phyloP scores from a whole-genome alignment of 2,113 vertebrate species.

The Heliornis fulica region DNA sequence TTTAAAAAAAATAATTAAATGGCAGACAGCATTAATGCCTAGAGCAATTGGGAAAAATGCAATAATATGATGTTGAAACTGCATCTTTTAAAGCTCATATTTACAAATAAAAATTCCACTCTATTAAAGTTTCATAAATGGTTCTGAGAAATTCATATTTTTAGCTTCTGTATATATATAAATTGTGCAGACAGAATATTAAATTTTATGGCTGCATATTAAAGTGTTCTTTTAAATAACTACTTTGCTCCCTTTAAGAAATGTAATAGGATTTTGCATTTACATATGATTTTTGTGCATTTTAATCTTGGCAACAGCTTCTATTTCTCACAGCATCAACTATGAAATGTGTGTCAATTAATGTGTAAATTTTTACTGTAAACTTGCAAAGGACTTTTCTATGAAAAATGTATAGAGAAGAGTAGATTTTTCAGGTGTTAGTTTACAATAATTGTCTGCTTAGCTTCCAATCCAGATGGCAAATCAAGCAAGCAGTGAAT shows the following conservation, averaged over 20 bases:
- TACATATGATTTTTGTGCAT: background rate
- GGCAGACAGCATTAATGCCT: background rate
- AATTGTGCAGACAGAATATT: background rate
- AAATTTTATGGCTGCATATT: constrained; percentile 4
- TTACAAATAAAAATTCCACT: background rate
- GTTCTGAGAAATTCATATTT: background rate
- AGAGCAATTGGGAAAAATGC: background rate
- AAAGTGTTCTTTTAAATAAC: constrained; percentile 33
- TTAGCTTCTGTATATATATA: background rate
- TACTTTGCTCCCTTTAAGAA: background rate
- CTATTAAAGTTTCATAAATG: background rate
- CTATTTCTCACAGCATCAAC: background rate
- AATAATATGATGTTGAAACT: background rate
- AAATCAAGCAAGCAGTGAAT: constrained; percentile 8
- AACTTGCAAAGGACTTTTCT: background rate
- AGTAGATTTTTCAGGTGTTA: constrained; percentile 28
- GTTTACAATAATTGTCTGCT: constrained; percentile 19
- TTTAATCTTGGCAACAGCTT: constrained; percentile 21
- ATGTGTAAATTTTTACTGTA: constrained; percentile 37
- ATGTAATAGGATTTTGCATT: constrained; percentile 8
- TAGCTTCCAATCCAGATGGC: constrained; percentile 12
- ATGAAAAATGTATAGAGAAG: constrained; percentile 15
- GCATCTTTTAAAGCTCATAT: background rate
- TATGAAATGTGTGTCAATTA: constrained; percentile 6
- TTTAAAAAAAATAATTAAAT: background rate